Percentiles rank a stretch among this genome's conserved stretches.
phyloP scores from a whole-genome alignment of 2,797 vertebrate genomes.

The Peromyscus attwateri region DNA sequence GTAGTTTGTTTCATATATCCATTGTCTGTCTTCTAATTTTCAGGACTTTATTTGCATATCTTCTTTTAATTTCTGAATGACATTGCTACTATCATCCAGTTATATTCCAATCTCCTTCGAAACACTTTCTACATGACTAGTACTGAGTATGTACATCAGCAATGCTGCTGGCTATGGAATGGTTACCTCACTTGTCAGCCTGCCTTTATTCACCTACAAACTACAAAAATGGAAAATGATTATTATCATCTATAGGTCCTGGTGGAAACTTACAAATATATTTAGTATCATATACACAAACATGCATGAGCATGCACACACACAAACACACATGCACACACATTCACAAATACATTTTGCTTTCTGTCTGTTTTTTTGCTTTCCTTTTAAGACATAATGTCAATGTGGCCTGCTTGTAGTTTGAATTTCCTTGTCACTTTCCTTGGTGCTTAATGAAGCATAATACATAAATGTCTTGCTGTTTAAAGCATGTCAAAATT shows the following conservation, averaged over 20 bases:
- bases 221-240: neutral
- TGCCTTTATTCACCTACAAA: neutral
- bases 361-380: neutral
- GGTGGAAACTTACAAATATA: neutral
- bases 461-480: neutral
- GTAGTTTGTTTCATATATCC: neutral
- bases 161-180: neutral
- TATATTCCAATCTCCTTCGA: no score
- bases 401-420: fast-evolving
- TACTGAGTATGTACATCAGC: neutral
- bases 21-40: neutral
- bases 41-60: neutral
- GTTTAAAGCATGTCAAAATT: neutral
- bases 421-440: neutral
- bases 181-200: no score
- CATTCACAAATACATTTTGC: no score
- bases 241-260: neutral
- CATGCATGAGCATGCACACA: neutral
- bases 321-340: neutral
- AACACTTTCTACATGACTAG: no score
- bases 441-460: neutral
- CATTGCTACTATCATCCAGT: neutral
- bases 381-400: neutral
- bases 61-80: neutral
- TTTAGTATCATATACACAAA: neutral